phyloP scores from a whole-genome alignment of 2,113 vertebrate genomes.

The Stigmatopora argus region DNA sequence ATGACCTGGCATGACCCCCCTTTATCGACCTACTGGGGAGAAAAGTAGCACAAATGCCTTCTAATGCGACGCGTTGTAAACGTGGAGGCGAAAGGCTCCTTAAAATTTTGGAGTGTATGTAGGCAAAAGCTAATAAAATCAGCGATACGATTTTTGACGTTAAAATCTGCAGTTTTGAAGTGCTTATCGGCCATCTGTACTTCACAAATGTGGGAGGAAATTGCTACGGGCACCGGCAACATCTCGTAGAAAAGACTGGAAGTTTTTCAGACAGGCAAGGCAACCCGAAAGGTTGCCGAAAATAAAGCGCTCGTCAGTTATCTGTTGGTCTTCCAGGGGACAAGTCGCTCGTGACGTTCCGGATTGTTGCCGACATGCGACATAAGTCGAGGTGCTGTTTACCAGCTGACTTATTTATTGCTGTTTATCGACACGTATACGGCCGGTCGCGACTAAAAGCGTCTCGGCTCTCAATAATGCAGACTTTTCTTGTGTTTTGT shows the following conservation, averaged over 20 bases:
- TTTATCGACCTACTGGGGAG: no score
- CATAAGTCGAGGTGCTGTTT: neutral
- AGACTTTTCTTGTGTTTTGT: conserved; percentile 11
- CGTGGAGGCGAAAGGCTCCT: neutral
- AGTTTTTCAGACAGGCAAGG: neutral
- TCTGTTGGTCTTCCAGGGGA: neutral
- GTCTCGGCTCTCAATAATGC: conserved; percentile 1
- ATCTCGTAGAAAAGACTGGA: neutral
- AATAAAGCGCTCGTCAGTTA: neutral
- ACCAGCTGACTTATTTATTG: neutral
- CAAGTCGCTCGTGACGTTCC: neutral
- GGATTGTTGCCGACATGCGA: neutral
- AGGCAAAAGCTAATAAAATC: neutral
- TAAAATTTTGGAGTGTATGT: neutral
- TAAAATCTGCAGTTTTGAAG: no score
- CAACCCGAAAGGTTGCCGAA: neutral
- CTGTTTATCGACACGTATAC: neutral
- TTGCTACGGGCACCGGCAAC: neutral
- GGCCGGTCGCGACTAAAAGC: neutral
- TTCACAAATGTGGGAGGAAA: neutral
- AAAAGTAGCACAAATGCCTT: neutral
- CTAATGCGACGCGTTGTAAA: neutral
- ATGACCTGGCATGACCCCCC: neutral
- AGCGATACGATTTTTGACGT: neutral
- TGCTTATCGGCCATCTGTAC: no score